Evolutionary conservation across 2,888 invertebrate genomes (phyloP), one percentile per base, ranked within the genome.

Genomic region (Diaperis boleti): DNA sequence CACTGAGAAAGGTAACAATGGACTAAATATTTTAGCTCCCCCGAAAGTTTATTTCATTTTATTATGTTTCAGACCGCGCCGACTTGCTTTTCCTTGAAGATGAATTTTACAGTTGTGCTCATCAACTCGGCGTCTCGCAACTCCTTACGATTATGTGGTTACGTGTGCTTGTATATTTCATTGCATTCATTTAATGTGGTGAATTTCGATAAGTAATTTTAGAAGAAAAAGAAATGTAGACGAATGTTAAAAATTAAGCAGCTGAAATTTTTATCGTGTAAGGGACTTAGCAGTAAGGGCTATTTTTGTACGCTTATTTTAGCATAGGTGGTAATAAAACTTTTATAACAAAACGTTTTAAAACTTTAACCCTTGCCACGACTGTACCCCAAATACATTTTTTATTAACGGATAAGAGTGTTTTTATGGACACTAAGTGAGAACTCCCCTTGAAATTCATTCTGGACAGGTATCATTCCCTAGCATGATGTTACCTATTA

Each of bases 261-360:
- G 39, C 42, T 33, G 37, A 52, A 52, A 44, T 33, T 59, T 60
- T 60, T 41, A 15, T 47, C 22, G 18, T 50, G 31, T 56, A 37
- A 60, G 35, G 52, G 39, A 45, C 52, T 62, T 67, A 67, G 64
- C 62, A 66, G 50, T 67, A 66, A 54, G 70, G 67, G 72, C 72
- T 74, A 74, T 74, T 74, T 74, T 74, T 74, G 72, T 74, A 74
- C 73, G 74, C 74, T 73, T 74, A 64, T 64, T 56, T 65, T 65
- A 62, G 65, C 42, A 49, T 62, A 65, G 57, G 39, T 54, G 56
- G 59, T 65, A 63, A 62, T 61, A 67, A 64, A 64, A 63, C 22
- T 67, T 61, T 62, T 63, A 52, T 62, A 64, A 64, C 44, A 42
- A 54, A 29, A 13, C 17, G 41, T 31, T 42, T 54, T 42, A 4